Base-by-base conservation (phyloP, 2,888 invertebrate species). In the Mesodorylaimus sp. region DNA sequence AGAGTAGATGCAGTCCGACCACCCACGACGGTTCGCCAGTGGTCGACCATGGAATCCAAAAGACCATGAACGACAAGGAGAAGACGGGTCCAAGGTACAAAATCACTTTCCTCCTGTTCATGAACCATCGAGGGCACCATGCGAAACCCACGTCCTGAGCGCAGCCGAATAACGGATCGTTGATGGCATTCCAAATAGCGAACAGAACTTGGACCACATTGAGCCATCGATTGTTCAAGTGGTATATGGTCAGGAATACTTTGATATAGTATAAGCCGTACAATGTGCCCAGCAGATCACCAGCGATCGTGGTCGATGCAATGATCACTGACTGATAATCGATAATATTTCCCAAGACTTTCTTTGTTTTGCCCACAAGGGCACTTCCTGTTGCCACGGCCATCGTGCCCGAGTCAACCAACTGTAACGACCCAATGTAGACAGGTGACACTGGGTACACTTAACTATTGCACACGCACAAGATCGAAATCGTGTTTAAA, bases 201-300 rank as follows among this genome's bases (percentile, higher is more conserved):
- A 67, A 70, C 10, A 71, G 56, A 1, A 61, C 57, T 55, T 72
- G 70, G 1, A 69, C 60, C 2, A 64, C 39, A 38, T 69, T 67
- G 57, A 71, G 70, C 69, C 69, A 71, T n/a, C 53, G 55, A 42
- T 68, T 61, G 46, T 63, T 57, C 36, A 71, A 65, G 48, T 68
- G 62, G 57, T 68, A 71, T 21, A 60, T 51, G 56, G 70, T 66
- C 28, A 71, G 58, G 53, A 68, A 71, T 10, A 66, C 58, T 56
- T 69, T 69, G 2, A 71, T 70, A 54, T 71, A 71, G 58, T 70
- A 71, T 57, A 71, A 71, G 47, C 58, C 59, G 57, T 70, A 70
- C 5, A 66, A 56, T 2, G 61, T 57, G 50, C 64, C 59, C 50
- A 69, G 57, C 49, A 66, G 41, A 24, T n/a, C n/a, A n/a, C n/a